These are phyloP conservation scores for Eumerus sabulonum DNA, from an alignment of 2,888 invertebrate genomes.

Conservation along the genomic window DNA sequence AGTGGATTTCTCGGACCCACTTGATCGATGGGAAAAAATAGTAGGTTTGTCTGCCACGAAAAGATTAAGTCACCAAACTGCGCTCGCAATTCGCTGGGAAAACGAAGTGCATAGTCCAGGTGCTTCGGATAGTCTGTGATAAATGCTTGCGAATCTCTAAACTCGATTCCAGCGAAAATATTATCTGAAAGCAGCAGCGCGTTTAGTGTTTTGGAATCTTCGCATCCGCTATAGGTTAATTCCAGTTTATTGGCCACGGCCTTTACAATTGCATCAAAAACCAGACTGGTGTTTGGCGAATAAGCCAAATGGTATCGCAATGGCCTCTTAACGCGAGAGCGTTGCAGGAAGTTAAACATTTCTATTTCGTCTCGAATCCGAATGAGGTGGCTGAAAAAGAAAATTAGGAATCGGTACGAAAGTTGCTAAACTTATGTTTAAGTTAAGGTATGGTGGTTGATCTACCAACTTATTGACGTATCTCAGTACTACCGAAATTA, in stretches of 20 bases:
- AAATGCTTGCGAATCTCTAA: constrained; percentile 79
- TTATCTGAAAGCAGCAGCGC: constrained; percentile 49
- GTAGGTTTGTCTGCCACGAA: constrained; percentile 84
- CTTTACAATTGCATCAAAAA: constrained; percentile 77
- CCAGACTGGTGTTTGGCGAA: constrained; percentile 77
- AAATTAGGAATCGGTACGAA: too few species aligned
- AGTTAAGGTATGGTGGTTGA: too few species aligned
- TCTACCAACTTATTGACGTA: too few species aligned
- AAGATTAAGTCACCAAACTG: constrained; percentile 58
- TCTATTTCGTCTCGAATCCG: too few species aligned
- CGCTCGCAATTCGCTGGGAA: constrained; percentile 83
- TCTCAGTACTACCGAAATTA: too few species aligned
- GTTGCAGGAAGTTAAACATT: too few species aligned
- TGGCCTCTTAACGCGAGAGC: not conserved
- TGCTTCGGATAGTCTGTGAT: constrained; percentile 78
- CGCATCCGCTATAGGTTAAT: constrained; percentile 56
- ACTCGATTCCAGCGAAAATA: constrained; percentile 81
- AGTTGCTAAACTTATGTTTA: too few species aligned
- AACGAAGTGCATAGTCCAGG: constrained; percentile 81
- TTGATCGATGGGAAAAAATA: constrained; percentile 84
- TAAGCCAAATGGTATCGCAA: constrained; percentile 78
- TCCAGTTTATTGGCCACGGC: constrained; percentile 70
- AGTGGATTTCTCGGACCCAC: constrained; percentile 83
- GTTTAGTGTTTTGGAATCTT: constrained; percentile 67
- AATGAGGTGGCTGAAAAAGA: too few species aligned